Conservation (phyloP, 2,113 vertebrate species). For the Equus przewalskii region DNA sequence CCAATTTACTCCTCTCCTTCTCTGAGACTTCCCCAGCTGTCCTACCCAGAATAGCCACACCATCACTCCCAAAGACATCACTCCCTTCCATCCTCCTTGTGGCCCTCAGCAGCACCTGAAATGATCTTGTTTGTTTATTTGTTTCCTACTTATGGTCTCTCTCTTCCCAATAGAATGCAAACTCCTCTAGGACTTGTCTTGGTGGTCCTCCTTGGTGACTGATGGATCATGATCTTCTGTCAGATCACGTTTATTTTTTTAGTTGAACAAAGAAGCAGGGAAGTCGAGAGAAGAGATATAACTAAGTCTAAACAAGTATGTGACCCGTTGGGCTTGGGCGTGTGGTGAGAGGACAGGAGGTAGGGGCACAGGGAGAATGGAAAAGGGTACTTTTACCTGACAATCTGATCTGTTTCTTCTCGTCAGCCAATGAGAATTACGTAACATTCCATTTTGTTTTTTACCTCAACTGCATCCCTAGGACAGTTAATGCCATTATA, state of each 20-base stretch:
- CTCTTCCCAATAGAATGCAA: fast-evolving
- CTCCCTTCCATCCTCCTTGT: not conserved
- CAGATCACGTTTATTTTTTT: not conserved
- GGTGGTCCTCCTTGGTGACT: fast-evolving
- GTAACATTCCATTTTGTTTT: not conserved
- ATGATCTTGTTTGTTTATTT: not conserved
- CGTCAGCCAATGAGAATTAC: not conserved
- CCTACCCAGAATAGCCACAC: not conserved
- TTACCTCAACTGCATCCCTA: not conserved
- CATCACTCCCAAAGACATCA: fast-evolving
- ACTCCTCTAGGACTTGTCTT: not conserved
- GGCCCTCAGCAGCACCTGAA: not conserved
- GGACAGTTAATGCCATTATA: too few species aligned
- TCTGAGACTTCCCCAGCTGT: not conserved
- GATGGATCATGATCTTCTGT: not conserved
- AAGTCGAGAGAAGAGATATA: not conserved
- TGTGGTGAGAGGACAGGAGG: fast-evolving
- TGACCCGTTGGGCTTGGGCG: not conserved
- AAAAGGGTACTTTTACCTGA: not conserved
- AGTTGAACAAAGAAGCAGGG: not conserved
- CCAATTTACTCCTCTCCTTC: not conserved
- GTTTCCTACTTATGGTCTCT: not conserved
- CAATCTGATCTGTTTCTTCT: not conserved
- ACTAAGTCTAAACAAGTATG: not conserved
- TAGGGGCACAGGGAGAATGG: fast-evolving